Percentiles rank a stretch among this genome's conserved stretches.
Conservation (phyloP, 2,888 invertebrate species). For the Diarsia rubi region DNA sequence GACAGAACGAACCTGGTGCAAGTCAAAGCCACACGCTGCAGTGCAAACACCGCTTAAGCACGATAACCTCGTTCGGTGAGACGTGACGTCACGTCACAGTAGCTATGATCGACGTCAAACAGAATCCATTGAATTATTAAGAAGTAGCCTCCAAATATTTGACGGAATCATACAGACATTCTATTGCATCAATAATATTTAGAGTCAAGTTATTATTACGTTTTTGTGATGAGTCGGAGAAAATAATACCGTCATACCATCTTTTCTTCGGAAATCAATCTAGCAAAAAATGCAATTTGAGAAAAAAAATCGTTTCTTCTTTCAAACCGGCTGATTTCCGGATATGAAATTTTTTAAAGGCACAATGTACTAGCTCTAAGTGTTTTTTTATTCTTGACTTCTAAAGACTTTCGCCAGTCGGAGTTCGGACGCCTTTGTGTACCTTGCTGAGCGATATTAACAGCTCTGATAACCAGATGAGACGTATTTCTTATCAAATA, state of each 20-base stretch:
- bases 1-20: slow-evolving; percentile 52
- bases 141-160: background rate
- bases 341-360: background rate
- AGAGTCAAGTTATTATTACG: background rate
- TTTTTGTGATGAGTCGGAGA: background rate
- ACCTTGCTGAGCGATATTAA: slow-evolving; percentile 21
- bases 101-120: slow-evolving; percentile 12
- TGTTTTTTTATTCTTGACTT: slow-evolving; percentile 26
- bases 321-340: background rate
- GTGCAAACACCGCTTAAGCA: slow-evolving; percentile 41
- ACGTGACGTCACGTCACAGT: slow-evolving; percentile 5
- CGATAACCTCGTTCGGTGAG: slow-evolving; percentile 27
- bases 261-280: background rate
- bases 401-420: slow-evolving; percentile 10
- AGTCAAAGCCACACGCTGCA: slow-evolving; percentile 37
- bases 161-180: slow-evolving; percentile 16
- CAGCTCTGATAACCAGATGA: too few relatives aligned
- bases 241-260: background rate
- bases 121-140: background rate
- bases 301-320: background rate
- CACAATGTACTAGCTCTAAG: background rate
- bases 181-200: background rate
- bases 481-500: too few relatives aligned
- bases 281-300: background rate
- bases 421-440: slow-evolving; percentile 27